Base-by-base conservation (phyloP, 2,113 vertebrate genomes). In the Galemys pyrenaicus region DNA sequence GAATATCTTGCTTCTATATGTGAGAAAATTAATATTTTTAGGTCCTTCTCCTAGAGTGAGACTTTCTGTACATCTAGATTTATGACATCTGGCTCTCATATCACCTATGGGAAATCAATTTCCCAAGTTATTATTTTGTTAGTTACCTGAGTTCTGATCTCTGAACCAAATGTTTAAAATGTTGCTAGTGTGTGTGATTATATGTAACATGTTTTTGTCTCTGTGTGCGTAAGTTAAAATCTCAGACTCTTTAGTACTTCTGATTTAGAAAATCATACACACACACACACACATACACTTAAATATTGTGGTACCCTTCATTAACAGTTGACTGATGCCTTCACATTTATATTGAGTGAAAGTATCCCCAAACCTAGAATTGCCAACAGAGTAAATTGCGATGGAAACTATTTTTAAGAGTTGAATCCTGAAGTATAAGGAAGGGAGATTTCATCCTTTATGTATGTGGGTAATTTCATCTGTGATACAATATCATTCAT, bases 11-110 rank as follows among this genome's bases (percentile, higher is more conserved):
- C 5, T 44, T 32, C 1, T 51, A 39, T 51, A 3, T 75, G 5
- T 75, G 6, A 16, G 90, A 5, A 54, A 9, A 22, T 67, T 68
- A 1, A 20, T 49, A 79, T 56, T 62, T 95, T 37, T 68, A 68
- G 11, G 3, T 74, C 19, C 8, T 16, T 39, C 3, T 89, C 5
- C 78, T 44, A 35, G 5, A 56, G 13, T 2, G 3, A 32, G 2
- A 49, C 56, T 1, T 3, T 68, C 4, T 12, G 4, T 17, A 3
- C 20, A 0, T 32, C 2, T 9, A 56, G 5, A 28, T 67, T 44
- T 67, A 32, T 28, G 6, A 39, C 3, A 37, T 39, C 6, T 39
- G 4, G 3, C 0, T 85, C 15, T 67, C 26, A 28, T 9, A 26
- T 56, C 19, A 46, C 15, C 22, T 87, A 5, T 32, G 8, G 3